phyloP scores from a whole-genome alignment of 2,113 vertebrate species.

The Porphyrio hochstetteri region DNA sequence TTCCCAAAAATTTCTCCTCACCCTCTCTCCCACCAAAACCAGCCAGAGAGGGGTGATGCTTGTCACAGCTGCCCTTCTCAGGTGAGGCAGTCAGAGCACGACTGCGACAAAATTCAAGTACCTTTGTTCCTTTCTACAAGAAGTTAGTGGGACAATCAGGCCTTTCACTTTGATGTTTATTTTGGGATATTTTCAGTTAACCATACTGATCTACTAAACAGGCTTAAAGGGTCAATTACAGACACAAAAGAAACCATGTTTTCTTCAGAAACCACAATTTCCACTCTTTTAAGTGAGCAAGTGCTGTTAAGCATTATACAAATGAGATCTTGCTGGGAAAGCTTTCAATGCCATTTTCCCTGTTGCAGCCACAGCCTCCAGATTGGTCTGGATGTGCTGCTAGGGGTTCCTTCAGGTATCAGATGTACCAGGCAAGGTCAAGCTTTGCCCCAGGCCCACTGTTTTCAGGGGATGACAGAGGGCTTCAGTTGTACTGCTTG shows the following conservation, averaged over 20 bases:
- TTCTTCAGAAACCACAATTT: background rate
- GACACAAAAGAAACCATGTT: background rate
- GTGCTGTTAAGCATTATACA: background rate
- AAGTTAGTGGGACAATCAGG: background rate
- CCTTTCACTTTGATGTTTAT: background rate
- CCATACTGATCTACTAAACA: background rate
- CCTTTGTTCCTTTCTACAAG: background rate
- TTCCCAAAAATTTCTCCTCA: background rate
- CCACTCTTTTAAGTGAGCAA: background rate
- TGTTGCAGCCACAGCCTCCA: background rate
- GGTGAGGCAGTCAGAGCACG: background rate
- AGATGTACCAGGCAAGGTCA: background rate
- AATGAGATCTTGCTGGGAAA: background rate
- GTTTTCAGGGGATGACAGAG: background rate
- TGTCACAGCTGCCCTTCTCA: background rate
- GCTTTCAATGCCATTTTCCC: background rate
- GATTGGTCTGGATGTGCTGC: background rate
- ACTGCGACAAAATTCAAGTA: background rate
- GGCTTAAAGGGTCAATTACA: background rate
- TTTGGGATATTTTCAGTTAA: background rate
- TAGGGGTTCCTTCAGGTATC: background rate
- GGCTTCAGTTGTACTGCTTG: background rate
- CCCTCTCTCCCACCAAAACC: background rate
- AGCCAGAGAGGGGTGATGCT: fast-evolving
- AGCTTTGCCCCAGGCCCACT: background rate